phyloP scores from a whole-genome alignment of 2,888 invertebrate species.

The Selenia dentaria region DNA sequence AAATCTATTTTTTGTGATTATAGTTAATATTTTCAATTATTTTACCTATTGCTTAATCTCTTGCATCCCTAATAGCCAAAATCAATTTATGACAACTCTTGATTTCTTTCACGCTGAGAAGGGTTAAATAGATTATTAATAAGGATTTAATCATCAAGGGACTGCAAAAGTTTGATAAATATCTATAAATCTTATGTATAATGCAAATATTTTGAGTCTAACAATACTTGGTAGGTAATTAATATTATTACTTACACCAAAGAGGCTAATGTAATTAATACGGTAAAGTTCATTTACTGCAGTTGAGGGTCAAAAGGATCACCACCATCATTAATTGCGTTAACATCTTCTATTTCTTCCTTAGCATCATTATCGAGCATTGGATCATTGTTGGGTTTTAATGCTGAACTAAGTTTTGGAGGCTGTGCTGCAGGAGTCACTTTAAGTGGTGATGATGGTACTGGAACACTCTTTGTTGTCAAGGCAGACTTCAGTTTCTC shows the following conservation, averaged over 20 bases:
- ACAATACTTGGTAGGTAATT: constrained; percentile 10
- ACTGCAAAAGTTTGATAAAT: too few relatives aligned
- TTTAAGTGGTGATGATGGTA: constrained; percentile 54
- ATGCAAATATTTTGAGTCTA: constrained; percentile 7
- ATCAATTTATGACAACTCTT: too few relatives aligned
- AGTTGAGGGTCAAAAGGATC: constrained; percentile 64
- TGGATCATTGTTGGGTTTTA: constrained; percentile 67
- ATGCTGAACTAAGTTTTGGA: constrained; percentile 65
- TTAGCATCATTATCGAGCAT: constrained; percentile 75
- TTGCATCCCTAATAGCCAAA: too few relatives aligned
- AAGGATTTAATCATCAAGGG: too few relatives aligned
- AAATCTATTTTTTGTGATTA: too few relatives aligned
- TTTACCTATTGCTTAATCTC: too few relatives aligned
- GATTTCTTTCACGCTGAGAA: too few relatives aligned
- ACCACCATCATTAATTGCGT: constrained; percentile 66
- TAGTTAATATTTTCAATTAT: too few relatives aligned
- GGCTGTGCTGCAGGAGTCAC: constrained; percentile 71
- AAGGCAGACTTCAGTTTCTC: constrained; percentile 60
- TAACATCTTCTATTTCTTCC: constrained; percentile 77
- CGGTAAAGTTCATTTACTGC: constrained; percentile 5
- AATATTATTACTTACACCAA: constrained; percentile 9
- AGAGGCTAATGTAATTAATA: background rate
- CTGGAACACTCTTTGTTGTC: constrained; percentile 65
- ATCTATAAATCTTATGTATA: background rate
- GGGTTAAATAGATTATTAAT: too few relatives aligned